Evolutionary conservation across 2,113 vertebrate genomes (phyloP), one percentile per base, ranked within the genome.

Genomic region (Nibea coibor): DNA sequence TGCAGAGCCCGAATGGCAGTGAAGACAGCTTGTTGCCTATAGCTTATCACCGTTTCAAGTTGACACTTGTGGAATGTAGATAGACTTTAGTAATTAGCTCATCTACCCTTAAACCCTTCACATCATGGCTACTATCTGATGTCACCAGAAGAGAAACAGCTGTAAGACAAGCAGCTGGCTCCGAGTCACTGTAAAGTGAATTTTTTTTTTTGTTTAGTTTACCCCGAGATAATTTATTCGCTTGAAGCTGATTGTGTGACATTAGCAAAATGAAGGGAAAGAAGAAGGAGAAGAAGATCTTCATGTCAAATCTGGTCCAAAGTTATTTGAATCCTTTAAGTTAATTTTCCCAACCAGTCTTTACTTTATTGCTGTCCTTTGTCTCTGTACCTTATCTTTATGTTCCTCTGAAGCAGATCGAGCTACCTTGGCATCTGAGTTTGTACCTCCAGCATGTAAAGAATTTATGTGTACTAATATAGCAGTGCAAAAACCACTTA

Each of bases 401-500:
- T 73, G 24, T 80, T 81, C 47, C 51, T 78, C 22, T 89, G 65
- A 84, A 88, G 75, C 84, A 73, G 78, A 82, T 66, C 50, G 65
- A 90, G 82, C 87, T 90, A 83, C 88, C 88, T 86, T 85, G 64
- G 73, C 78, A 61, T 82, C 51, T 74, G 57, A 71, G 31, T 75
- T 91, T 92, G 71, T 95, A 92, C 82, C 93, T 81, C 86, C 82
- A 77, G 42, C 64, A 73, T 87, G 64, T 80, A 74, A 79, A 82
- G n/a, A 59, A 83, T 82, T 62, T 81, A 51, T 67, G 87, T 80
- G 59, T 82, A 66, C 24, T 90, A 89, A 86, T 71, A 85, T 88
- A 91, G 80, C 84, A 93, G 93, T 93, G 95, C 80, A 91, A 94
- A 96, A 98, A 98, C 97, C 97, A 98, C 97, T 99, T 96, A 92